phyloP scores from a whole-genome alignment of 37 sponge, comb jelly and placozoan species.

The Oscarella lobularis region DNA sequence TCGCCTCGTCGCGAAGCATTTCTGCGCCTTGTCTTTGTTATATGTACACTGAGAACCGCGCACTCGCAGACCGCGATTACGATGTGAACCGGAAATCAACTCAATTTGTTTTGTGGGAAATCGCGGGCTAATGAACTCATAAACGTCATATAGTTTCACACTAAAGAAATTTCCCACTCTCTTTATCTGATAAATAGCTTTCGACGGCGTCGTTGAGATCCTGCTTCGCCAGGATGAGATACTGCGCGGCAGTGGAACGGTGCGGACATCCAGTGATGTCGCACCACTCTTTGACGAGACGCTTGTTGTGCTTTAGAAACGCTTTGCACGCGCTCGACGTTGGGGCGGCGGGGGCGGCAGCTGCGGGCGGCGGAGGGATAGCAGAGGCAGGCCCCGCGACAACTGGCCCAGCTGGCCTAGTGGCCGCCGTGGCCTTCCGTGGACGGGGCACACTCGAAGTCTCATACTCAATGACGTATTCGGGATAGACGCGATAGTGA shows the following conservation, averaged over 20 bases:
- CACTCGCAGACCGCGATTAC: too few relatives aligned
- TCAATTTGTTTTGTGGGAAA: too few relatives aligned
- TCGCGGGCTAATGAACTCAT: too few relatives aligned
- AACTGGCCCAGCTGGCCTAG: neutral
- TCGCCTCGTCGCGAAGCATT: neutral
- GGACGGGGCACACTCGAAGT: neutral
- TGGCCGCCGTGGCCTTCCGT: neutral
- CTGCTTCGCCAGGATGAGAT: neutral
- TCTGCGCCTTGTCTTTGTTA: neutral
- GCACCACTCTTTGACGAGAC: neutral
- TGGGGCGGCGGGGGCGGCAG: neutral
- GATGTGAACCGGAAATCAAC: too few relatives aligned
- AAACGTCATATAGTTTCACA: too few relatives aligned
- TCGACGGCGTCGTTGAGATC: neutral
- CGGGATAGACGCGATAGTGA: slow-evolving; percentile 49
- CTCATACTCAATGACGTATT: slow-evolving; percentile 54
- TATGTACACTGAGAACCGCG: too few relatives aligned
- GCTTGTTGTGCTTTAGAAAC: neutral
- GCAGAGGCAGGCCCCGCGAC: neutral
- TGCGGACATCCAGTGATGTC: neutral
- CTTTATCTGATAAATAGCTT: neutral
- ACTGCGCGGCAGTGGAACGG: neutral
- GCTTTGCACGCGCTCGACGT: neutral
- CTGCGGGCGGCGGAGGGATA: neutral
- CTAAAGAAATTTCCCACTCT: neutral